phyloP scores from a whole-genome alignment of 2,113 vertebrate genomes.

The Mus pahari region DNA sequence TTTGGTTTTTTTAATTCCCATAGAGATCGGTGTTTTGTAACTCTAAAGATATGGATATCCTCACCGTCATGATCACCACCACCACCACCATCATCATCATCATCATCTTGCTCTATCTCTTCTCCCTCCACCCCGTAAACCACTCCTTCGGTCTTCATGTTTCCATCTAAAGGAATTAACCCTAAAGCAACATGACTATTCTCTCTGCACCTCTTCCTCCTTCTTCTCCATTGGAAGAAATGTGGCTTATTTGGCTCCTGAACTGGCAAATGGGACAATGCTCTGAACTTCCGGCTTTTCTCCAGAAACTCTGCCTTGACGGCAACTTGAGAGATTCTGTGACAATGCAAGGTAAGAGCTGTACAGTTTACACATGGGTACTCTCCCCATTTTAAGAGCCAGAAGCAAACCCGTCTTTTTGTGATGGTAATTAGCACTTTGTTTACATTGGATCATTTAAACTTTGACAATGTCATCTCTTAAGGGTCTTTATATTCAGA shows the following conservation, averaged over 20 bases:
- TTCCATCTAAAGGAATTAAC: neutral
- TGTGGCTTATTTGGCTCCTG: neutral
- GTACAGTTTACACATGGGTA: accelerated
- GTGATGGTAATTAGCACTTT: neutral
- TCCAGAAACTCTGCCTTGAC: neutral
- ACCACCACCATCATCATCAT: too few species aligned
- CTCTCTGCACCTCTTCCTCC: neutral
- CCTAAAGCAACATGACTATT: neutral
- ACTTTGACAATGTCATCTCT: neutral
- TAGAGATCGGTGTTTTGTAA: neutral
- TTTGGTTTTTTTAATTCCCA: neutral
- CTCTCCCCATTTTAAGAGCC: neutral
- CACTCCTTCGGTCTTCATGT: neutral
- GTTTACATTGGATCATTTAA: neutral
- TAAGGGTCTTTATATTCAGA: neutral
- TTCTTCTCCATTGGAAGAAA: neutral
- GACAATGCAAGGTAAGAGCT: neutral
- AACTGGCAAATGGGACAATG: neutral
- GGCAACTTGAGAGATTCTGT: too few species aligned
- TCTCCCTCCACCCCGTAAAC: neutral
- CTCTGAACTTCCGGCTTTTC: neutral
- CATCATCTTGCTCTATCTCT: neutral
- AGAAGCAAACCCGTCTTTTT: neutral
- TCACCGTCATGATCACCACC: neutral
- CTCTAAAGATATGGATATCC: too few species aligned